These are phyloP conservation scores for Saccostrea cuccullata DNA, from an alignment of 1,140 invertebrate genomes.

Conservation along the genomic window DNA sequence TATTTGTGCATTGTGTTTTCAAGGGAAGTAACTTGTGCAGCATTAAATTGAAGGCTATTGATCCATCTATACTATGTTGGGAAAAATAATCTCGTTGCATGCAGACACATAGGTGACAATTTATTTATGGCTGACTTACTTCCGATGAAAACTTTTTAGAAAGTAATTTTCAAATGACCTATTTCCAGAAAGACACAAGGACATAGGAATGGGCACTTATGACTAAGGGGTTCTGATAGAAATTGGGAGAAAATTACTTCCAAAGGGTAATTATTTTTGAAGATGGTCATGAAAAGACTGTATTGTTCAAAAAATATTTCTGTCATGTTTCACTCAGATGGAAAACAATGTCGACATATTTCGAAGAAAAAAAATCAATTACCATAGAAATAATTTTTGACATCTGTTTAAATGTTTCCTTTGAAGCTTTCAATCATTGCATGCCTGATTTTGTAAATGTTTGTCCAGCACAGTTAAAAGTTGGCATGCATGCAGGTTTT, in stretches of 20 bases:
- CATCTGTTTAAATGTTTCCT: constrained; percentile 2
- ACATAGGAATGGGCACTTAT: not conserved
- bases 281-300: not conserved
- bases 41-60: too few species aligned
- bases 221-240: not conserved
- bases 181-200: not conserved
- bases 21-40: too few species aligned
- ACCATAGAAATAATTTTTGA: not conserved
- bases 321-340: not conserved
- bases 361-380: not conserved
- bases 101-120: too few species aligned
- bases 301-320: not conserved
- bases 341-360: not conserved
- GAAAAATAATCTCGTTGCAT: too few species aligned
- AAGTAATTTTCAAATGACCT: constrained; percentile 2
- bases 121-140: not conserved
- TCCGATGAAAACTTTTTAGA: not conserved
- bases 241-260: not conserved
- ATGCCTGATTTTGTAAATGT: constrained; percentile 4
- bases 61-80: too few species aligned
- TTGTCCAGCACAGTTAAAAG: not conserved
- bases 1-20: too few species aligned
- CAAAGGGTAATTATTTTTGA: constrained; percentile 17
- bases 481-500: constrained; percentile 2
- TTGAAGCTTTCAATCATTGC: not conserved